Evolutionary conservation across 2,888 invertebrate species (phyloP).

Genomic region (Pseudanteris insignis): DNA sequence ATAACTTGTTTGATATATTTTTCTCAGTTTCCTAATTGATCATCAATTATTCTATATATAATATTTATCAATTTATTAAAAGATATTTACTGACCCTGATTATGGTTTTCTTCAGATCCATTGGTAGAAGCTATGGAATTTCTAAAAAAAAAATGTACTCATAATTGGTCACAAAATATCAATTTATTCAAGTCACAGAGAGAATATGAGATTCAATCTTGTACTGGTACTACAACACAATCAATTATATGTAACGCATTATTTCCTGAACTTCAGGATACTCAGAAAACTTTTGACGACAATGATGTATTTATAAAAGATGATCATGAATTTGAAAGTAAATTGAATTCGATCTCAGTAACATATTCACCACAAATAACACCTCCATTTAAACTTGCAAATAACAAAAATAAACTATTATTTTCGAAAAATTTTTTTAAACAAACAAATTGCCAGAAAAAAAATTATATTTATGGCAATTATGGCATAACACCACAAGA

Average conservation of each 20-base stretch:
- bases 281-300: not conserved
- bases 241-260: constrained; percentile 20
- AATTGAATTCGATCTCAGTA: not conserved
- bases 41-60: too few relatives aligned
- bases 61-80: too few relatives aligned
- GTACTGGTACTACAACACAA: constrained; percentile 15
- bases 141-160: constrained; percentile 2
- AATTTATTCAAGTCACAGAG: not conserved
- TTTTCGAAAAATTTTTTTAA: constrained; percentile 2
- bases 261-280: constrained; percentile 16
- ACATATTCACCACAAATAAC: not conserved
- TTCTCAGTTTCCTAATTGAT: too few relatives aligned
- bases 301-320: not conserved
- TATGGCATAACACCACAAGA: constrained; percentile 11
- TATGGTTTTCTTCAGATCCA: constrained; percentile 2
- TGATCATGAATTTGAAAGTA: not conserved
- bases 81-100: not conserved
- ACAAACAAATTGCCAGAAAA: not conserved
- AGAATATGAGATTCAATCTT: constrained; percentile 17
- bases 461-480: not conserved
- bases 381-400: not conserved
- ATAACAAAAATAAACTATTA: not conserved
- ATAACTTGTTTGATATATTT: too few relatives aligned
- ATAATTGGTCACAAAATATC: constrained; percentile 1
- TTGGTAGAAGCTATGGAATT: constrained; percentile 1